Evolutionary conservation across 2,113 vertebrate genomes (phyloP).

Genomic region (Melozone crissalis): DNA sequence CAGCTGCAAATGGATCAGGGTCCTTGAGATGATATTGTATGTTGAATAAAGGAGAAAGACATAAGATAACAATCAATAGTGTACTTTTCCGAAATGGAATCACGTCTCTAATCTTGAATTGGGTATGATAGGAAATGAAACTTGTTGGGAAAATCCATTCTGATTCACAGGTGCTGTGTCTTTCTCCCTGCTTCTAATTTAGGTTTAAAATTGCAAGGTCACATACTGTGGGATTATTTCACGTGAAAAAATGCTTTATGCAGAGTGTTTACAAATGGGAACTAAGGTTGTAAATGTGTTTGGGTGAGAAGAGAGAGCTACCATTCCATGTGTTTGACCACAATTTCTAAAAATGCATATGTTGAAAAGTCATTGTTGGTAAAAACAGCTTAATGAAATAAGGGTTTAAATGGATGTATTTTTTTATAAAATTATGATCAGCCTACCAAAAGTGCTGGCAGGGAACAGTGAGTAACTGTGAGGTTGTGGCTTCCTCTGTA

Average conservation of each 20-base stretch:
- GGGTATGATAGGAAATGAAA: constrained; percentile 8
- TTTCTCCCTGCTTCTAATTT: constrained; percentile 25
- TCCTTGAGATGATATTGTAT: constrained; percentile 60
- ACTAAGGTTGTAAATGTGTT: not conserved
- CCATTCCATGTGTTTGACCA: not conserved
- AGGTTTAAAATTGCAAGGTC: constrained; percentile 31
- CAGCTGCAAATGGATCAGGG: constrained; percentile 32
- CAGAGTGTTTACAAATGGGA: not conserved
- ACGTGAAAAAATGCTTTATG: not conserved
- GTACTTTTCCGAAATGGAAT: constrained; percentile 46
- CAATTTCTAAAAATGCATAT: not conserved
- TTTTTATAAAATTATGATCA: not conserved
- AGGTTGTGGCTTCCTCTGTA: not conserved
- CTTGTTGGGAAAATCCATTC: not conserved
- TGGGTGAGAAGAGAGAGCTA: not conserved
- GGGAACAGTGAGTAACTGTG: not conserved
- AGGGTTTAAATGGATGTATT: not conserved
- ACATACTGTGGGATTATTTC: not conserved
- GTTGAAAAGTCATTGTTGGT: not conserved
- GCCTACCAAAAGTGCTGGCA: not conserved
- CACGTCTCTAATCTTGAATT: constrained; percentile 19
- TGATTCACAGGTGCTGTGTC: not conserved
- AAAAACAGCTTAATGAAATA: not conserved
- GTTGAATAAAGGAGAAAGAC: constrained; percentile 46
- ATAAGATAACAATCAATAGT: constrained; percentile 28